Percentiles rank a stretch among this genome's conserved stretches.
These are phyloP conservation scores for Cheumatopsyche charites DNA, from an alignment of 1,140 invertebrate genomes.

Conservation along the genomic window DNA sequence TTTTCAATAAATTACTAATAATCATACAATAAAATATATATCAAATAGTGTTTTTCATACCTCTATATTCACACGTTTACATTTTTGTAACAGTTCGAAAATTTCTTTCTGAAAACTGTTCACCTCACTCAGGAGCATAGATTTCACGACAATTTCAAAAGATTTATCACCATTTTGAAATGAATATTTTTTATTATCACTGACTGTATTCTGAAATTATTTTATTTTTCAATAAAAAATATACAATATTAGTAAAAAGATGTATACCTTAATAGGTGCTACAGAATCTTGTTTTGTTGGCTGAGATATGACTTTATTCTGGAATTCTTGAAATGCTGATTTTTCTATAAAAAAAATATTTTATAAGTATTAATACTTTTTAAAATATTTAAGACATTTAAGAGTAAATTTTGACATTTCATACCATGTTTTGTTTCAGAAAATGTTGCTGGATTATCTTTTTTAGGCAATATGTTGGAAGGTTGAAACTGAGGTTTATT, in stretches of 20 bases:
- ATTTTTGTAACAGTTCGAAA: slow-evolving; percentile 62
- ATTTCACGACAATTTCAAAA: slow-evolving; percentile 50
- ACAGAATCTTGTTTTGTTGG: neutral
- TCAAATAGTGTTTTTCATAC: slow-evolving; percentile 3
- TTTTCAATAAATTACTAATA: neutral
- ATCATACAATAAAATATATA: neutral
- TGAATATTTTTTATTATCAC: neutral
- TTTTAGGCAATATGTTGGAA: neutral
- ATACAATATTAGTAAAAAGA: too few species aligned
- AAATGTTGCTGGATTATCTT: neutral
- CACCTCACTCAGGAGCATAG: slow-evolving; percentile 63
- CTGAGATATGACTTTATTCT: neutral
- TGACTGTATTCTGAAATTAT: neutral
- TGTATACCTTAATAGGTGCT: neutral
- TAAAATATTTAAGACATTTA: too few species aligned
- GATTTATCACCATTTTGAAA: slow-evolving; percentile 5
- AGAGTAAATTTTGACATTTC: too few species aligned
- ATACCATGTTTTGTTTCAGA: neutral
- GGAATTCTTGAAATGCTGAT: neutral
- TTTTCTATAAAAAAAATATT: neutral
- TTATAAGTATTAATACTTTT: neutral
- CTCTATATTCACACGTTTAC: slow-evolving; percentile 45
- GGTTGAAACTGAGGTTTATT: neutral
- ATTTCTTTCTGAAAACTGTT: slow-evolving; percentile 69
- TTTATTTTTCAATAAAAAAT: slow-evolving; percentile 4